These are phyloP conservation scores for Drosophila sordidula DNA, from an alignment of 2,888 invertebrate genomes.

Conservation along the genomic window DNA sequence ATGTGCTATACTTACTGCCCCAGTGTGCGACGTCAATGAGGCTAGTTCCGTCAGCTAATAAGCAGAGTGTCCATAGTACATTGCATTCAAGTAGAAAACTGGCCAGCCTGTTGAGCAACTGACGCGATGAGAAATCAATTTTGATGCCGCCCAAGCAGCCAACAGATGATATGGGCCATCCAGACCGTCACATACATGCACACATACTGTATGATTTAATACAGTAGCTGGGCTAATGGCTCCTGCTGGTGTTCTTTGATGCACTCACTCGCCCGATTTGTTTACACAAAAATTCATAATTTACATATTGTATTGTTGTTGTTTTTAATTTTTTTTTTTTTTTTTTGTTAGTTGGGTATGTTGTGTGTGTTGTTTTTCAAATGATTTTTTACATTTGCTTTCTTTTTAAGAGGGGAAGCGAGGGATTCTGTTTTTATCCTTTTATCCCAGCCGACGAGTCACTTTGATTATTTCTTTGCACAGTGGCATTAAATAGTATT, in stretches of 20 bases:
- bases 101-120: constrained; percentile 63
- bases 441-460: constrained; percentile 71
- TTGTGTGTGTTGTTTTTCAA: constrained; percentile 47
- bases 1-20: not conserved
- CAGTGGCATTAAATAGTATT: constrained; percentile 24
- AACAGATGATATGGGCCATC: constrained; percentile 60
- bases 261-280: constrained; percentile 66
- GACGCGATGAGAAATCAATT: constrained; percentile 74
- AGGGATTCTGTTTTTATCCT: constrained; percentile 42
- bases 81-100: constrained; percentile 40
- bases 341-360: constrained; percentile 7
- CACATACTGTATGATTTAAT: constrained; percentile 58
- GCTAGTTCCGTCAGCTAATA: constrained; percentile 68
- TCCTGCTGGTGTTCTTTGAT: constrained; percentile 64
- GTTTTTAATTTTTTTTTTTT: too few species aligned
- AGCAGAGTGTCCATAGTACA: constrained; percentile 62
- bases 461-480: constrained; percentile 23
- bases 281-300: constrained; percentile 77
- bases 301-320: constrained; percentile 68
- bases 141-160: constrained; percentile 71
- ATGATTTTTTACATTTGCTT: constrained; percentile 76
- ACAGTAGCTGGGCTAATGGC: constrained; percentile 78
- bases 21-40: constrained; percentile 59
- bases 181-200: not conserved
- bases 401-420: constrained; percentile 33